Percentiles rank a stretch among this genome's conserved stretches.
Evolutionary conservation across 2,113 vertebrate genomes (phyloP).

Genomic region (Sus scrofa): T2T-Sscrofa CM000824.6:203790501-203791000

Average conservation of each 20-base stretch:
- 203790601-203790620: not conserved
- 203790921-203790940: not conserved
- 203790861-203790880: not conserved
- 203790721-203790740: not conserved
- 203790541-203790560: not conserved
- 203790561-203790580: not conserved
- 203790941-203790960: not conserved
- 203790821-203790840: not conserved
- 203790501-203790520: not conserved
- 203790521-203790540: not conserved
- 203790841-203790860: not conserved
- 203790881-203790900: not conserved
- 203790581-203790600: not conserved
- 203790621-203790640: not conserved
- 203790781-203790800: not conserved
- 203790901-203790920: not conserved
- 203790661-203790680: not conserved
- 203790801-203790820: not conserved
- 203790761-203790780: not conserved
- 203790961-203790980: not conserved
- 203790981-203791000: not conserved
- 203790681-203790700: too few relatives aligned
- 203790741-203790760: not conserved
- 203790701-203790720: not conserved
- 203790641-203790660: not conserved